Base-by-base conservation (phyloP, 2,113 vertebrate species). In the Burhinus oedicnemus region DNA sequence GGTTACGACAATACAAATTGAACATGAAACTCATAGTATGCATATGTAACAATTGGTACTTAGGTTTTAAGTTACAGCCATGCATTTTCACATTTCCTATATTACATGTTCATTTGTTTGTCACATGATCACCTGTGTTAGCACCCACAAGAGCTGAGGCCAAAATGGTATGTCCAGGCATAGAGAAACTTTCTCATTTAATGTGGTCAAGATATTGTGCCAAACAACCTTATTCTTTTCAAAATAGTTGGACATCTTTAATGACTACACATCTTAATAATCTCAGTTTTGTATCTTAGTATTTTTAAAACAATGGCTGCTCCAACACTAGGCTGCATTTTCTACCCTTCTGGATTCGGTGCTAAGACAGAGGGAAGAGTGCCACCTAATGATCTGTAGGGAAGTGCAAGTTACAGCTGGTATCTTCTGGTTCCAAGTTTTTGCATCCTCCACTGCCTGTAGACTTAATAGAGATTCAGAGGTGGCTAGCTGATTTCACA, bases 291-390 rank as follows among this genome's bases (percentile, higher is more conserved):
- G 29, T 55, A 42, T 34, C 30, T 44, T 16, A 57, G 14, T 44
- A 61, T 57, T 74, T 94, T 89, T 61, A 15, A 80, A 85, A 71
- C 66, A 75, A 77, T 78, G 74, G 45, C 54, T 86, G 51, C 76
- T 92, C 54, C 71, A 86, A 54, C n/a, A 60, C 21, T 9, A 82
- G 34, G 10, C 12, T 84, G 51, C 19, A 18, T 94, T 87, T 89
- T 78, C 84, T 71, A 40, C 55, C 57, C 71, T 55, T 69, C 45
- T 38, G 47, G 30, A 76, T 55, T 78, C 15, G 2, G 9, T 20
- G 36, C 21, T 77, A 94, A 95, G 74, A 32, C 93, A 96, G 87
- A 95, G 87, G 79, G 55, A 95, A 95, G 94, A 95, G 66, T 92
- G 94, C 87, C 94, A 94, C 57, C 95, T 95, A 94, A 95, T 91